Base-by-base conservation (phyloP, 2,113 vertebrate genomes). In the Turdus rufiventris region DNA sequence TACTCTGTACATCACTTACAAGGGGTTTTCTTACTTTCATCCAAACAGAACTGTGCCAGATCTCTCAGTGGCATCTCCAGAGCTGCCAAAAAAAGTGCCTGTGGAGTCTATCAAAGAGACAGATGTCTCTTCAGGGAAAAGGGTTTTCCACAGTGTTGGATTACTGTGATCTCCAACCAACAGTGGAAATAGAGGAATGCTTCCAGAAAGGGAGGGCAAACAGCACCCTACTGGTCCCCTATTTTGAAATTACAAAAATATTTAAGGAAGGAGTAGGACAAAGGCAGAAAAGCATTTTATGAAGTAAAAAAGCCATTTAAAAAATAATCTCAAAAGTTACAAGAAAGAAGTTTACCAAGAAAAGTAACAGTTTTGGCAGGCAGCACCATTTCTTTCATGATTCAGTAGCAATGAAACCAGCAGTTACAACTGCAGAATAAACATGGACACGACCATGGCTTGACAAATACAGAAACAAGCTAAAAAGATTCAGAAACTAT, bases 141-240 rank as follows among this genome's bases (percentile, higher is more conserved):
- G 40, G 17, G 72, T 85, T 91, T 92, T 91, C 95, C 78, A 91
- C 93, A 86, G 89, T 77, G 65, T 24, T 93, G 92, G 76, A 92
- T 95, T 94, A 92, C 95, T 92, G 91, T 94, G 96, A 95, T 96
- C 93, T 96, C 94, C 93, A 75, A 97, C 94, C 95, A 96, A 66
- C 95, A 90, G 91, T 85, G 90, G 94, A 87, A 93, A 95, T 43
- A 79, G 66, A 96, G 65, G 72, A 92, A 70, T 2, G 13, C 50
- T 81, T 85, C 67, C 82, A 92, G 54, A 57, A 91, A 87, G 42
- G 70, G 23, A 94, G 68, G 87, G 89, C 57, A 91, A 81, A 58
- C 18, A 56, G 75, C 82, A 95, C 58, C 76, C 94, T 82, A 68
- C 87, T 53, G 82, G 47, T 60, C 63, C 75, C 65, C 92, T 72